Base-by-base conservation (phyloP, 2,113 vertebrate genomes). In the Gambusia holbrooki region DNA sequence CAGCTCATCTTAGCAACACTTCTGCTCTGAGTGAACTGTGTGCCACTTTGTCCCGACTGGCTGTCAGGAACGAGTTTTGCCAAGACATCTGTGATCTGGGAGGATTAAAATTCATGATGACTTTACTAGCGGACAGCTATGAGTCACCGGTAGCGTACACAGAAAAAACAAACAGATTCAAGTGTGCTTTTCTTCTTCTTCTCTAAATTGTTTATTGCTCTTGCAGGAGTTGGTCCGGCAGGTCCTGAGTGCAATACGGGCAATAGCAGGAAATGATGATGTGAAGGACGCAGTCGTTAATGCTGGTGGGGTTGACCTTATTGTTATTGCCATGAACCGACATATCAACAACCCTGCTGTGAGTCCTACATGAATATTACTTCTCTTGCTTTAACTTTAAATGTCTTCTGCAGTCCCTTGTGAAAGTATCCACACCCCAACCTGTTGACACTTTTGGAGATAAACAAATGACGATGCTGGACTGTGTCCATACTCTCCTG, bases 21-120 rank as follows among this genome's bases (percentile, higher is more conserved):
- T 70, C 90, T 0, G 93, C 99, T 62, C 94, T 99, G 71, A 95
- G 96, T 3, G 97, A 99, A 45, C 90, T 99, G 5, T 99, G 97
- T 84, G 93, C 94, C 48, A 96, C 97, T 42, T 86, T 99, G 33
- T 95, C 96, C 2, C 96, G 95, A 32, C 93, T 99, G 84, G 95
- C 96, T 0, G 96, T 99, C 51, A 96, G 98, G 63, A 99, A 98
- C 0, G 97, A 99, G 85, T 99, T 98, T 92, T 99, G 97, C 86
- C 97, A 98, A 89, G 97, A 99, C 27, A 96, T 99, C 1, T 97
- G 97, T 62, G 96, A 98, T 80, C 93, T 99, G 0, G 97, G 98
- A 0, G 98, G 98, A 37, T 85, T 99, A 5, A 90, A 92, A 40
- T 87, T 99, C 6, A 96, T 99, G 84, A 93, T 98, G 84, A 82